Conservation (phyloP, 35 echinoderm and acorn worm genomes). For the Hemicentrotus pulcherrimus region DNA sequence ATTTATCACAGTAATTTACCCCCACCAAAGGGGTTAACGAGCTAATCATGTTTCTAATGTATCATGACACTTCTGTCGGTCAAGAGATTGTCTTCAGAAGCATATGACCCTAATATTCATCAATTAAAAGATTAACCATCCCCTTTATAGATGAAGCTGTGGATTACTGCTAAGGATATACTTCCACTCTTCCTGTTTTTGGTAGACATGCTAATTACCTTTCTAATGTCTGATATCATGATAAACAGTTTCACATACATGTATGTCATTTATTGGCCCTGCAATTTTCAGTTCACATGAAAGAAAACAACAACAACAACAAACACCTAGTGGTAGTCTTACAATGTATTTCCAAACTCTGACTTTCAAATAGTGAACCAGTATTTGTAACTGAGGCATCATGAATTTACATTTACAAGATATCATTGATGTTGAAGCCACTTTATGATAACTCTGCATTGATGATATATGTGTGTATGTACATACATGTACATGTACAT, state of each 20-base stretch:
- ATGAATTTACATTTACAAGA: too few species aligned
- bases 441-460: too few species aligned
- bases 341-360: too few species aligned
- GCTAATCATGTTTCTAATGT: neutral
- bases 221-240: neutral
- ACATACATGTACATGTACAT: too few species aligned
- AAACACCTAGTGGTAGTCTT: too few species aligned
- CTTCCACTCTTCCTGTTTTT: neutral
- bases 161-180: too few species aligned
- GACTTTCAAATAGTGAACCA: too few species aligned
- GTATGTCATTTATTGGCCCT: neutral
- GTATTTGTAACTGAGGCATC: too few species aligned
- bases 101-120: neutral
- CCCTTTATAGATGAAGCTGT: too few species aligned
- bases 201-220: neutral
- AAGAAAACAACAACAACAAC: neutral
- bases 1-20: neutral
- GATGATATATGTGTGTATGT: too few species aligned
- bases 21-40: neutral
- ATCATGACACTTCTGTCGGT: neutral
- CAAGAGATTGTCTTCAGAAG: neutral
- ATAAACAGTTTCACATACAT: neutral
- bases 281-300: neutral
- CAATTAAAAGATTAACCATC: neutral
- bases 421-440: too few species aligned